These are phyloP conservation scores for Polyommatus icarus DNA, from an alignment of 2,888 invertebrate species.

Conservation along the genomic window DNA sequence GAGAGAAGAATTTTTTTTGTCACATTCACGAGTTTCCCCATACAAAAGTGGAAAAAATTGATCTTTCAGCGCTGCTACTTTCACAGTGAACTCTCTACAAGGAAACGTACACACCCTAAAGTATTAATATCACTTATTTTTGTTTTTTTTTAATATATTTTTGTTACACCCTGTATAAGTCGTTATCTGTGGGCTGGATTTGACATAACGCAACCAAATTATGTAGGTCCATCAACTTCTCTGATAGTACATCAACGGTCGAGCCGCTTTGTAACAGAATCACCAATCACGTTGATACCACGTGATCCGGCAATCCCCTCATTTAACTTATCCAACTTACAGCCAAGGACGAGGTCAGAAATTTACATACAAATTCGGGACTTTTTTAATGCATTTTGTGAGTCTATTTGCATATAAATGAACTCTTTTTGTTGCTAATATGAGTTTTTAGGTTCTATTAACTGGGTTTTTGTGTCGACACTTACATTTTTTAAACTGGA, in stretches of 20 bases:
- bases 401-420: slow-evolving; percentile 77
- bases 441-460: slow-evolving; percentile 68
- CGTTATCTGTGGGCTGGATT: too few relatives aligned
- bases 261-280: slow-evolving; percentile 50
- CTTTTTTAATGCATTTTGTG: slow-evolving; percentile 76
- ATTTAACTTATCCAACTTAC: slow-evolving; percentile 70
- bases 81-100: too few relatives aligned
- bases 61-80: too few relatives aligned
- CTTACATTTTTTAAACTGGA: not conserved
- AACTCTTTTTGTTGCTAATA: slow-evolving; percentile 63
- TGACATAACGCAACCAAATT: too few relatives aligned
- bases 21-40: too few relatives aligned
- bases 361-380: slow-evolving; percentile 78
- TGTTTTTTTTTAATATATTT: too few relatives aligned
- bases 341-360: slow-evolving; percentile 75
- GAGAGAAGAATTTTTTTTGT: too few relatives aligned
- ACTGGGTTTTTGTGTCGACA: slow-evolving; percentile 42
- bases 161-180: too few relatives aligned
- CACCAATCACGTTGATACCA: slow-evolving; percentile 60
- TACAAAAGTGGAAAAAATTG: too few relatives aligned
- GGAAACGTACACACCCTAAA: too few relatives aligned
- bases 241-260: slow-evolving; percentile 14
- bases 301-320: slow-evolving; percentile 67
- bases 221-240: too few relatives aligned
- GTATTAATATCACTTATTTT: too few relatives aligned